Percentiles rank a stretch among this genome's conserved stretches.
phyloP scores from a whole-genome alignment of 1,140 invertebrate genomes.

The Nasonia giraulti region DNA sequence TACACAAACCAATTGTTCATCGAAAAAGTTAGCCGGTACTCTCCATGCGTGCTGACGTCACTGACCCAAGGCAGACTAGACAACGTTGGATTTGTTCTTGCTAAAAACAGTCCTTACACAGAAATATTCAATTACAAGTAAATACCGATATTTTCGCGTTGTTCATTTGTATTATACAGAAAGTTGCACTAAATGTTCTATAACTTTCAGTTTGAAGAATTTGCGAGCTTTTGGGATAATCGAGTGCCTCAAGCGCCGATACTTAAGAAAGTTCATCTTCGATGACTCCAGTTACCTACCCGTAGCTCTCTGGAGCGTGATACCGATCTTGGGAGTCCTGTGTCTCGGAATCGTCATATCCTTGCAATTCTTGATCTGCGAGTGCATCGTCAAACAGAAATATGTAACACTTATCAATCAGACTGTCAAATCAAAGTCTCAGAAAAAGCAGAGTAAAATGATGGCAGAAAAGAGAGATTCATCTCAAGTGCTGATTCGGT shows the following conservation, averaged over 20 bases:
- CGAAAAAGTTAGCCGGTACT: conserved; percentile 7
- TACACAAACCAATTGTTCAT: conserved; percentile 41
- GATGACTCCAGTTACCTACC: conserved; percentile 27
- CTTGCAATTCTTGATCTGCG: background rate
- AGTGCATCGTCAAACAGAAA: conserved; percentile 14
- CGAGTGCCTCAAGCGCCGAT: conserved; percentile 19
- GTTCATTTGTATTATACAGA: background rate
- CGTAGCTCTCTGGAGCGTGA: conserved; percentile 9
- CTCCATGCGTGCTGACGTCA: conserved; percentile 51
- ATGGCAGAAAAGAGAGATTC: background rate
- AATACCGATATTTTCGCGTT: background rate
- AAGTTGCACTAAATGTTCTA: background rate
- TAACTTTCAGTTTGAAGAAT: conserved; percentile 41
- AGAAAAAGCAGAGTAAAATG: background rate
- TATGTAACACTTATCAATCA: too few species aligned
- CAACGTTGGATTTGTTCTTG: conserved; percentile 31
- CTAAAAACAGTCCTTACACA: conserved; percentile 48
- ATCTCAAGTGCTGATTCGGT: background rate
- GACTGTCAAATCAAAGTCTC: background rate
- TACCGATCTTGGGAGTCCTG: conserved; percentile 35
- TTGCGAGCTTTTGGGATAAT: conserved; percentile 33
- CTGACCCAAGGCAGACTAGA: conserved; percentile 44
- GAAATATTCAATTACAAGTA: conserved; percentile 51
- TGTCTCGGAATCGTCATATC: conserved; percentile 20
- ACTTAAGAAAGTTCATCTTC: conserved; percentile 26